Evolutionary conservation across 1,140 invertebrate genomes (phyloP), one percentile per base, ranked within the genome.

Genomic region (Aethina tumida): DNA sequence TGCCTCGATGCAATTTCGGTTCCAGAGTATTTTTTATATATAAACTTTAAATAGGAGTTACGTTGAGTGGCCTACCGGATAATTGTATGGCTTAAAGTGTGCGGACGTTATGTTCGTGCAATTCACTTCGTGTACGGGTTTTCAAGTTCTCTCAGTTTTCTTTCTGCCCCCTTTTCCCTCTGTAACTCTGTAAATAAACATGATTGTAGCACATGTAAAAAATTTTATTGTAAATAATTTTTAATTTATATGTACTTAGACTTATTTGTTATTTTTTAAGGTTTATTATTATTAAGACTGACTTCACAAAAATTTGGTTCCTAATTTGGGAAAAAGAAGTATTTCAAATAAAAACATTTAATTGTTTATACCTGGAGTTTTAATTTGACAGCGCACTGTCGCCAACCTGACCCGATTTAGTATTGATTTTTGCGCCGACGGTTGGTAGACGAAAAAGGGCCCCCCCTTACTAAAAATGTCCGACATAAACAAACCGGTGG

Each of bases 231-330:
- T 55, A 55, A 52, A 57, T 53, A 55, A 35, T 39, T 51, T 52
- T 49, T 56, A 53, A 53, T 57, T 55, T 58, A 53, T 58, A 37
- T 49, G 55, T 57, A 57, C 53, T 55, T 57, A 57, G 46, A 44
- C 33, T 43, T 53, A 44, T 41, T 49, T 47, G 49, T 50, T 50
- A 50, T 55, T 53, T 52, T 50, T 30, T 53, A 52, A 50, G 49
- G 45, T 54, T 57, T 54, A 52, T 55, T 55, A 55, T 55, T 56
- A 58, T 58, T 58, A 56, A 58, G 55, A 58, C 55, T 58, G 55
- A 58, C 50, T 46, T 55, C 49, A 45, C 55, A 45, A 56, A 58
- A 58, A 54, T 58, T 58, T 56, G 48, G 55, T 56, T 58, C 53
- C 55, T 56, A 56, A 50, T n/a, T n/a, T n/a, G n/a, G n/a, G 45